phyloP scores from a whole-genome alignment of 2,797 vertebrate species.

The Halcyon badia region DNA sequence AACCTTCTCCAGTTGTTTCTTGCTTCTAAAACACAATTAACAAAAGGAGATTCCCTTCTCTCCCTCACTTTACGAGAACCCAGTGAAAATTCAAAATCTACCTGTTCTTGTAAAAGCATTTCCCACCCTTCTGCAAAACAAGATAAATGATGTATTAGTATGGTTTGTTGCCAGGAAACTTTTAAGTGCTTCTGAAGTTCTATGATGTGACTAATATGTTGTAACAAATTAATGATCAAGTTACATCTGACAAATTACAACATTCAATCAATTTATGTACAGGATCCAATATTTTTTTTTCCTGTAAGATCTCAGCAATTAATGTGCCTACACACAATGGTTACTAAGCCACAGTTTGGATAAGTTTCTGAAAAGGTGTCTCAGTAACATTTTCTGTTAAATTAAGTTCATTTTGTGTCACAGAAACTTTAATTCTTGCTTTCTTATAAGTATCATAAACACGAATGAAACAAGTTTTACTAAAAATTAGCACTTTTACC shows the following conservation, averaged over 20 bases:
- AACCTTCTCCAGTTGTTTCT: not conserved
- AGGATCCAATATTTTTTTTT: not conserved
- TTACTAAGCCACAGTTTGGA: not conserved
- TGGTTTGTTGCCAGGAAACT: not conserved
- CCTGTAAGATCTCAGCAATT: not conserved
- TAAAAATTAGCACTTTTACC: slow-evolving; percentile 44
- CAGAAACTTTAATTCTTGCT: not conserved
- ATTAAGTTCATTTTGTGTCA: not conserved
- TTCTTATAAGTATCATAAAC: not conserved
- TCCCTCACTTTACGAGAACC: not conserved
- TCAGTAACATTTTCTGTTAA: not conserved
- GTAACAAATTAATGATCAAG: not conserved
- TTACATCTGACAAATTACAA: not conserved
- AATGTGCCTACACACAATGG: not conserved
- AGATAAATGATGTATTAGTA: not conserved
- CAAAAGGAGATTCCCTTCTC: not conserved
- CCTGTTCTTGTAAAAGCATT: slow-evolving; percentile 38
- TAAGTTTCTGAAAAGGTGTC: not conserved
- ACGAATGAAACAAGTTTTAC: slow-evolving; percentile 21
- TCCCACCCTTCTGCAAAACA: slow-evolving; percentile 15
- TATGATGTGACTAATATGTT: not conserved
- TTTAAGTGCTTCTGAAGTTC: not conserved
- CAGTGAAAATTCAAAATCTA: slow-evolving; percentile 33
- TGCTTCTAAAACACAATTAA: not conserved
- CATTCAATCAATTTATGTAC: not conserved